A percentile compares a stretch with the other conserved stretches of the same genome.
phyloP scores from a whole-genome alignment of 2,113 vertebrate species.

The Sylvicapra grimmia region DNA sequence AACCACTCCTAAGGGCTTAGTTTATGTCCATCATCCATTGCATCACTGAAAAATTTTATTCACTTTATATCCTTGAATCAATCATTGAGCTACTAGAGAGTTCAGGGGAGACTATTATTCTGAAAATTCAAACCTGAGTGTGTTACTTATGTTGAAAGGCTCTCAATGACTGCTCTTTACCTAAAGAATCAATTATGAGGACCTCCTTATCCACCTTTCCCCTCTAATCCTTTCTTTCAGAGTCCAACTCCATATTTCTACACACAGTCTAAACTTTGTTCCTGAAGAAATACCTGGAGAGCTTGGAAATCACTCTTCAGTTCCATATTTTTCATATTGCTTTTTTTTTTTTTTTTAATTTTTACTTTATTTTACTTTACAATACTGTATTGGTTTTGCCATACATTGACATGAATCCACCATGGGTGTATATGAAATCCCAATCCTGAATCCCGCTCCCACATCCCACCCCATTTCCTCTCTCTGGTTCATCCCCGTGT shows the following conservation, averaged over 20 bases:
- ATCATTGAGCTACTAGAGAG: background rate
- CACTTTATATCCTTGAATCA: background rate
- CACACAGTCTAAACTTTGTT: background rate
- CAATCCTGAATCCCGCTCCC: too few relatives aligned
- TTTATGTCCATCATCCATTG: background rate
- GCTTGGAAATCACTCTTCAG: background rate
- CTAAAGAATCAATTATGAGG: background rate
- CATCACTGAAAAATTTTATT: background rate
- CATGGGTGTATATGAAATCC: too few relatives aligned
- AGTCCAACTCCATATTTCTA: background rate
- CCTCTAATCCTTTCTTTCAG: background rate
- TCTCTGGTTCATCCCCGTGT: too few relatives aligned
- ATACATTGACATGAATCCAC: too few relatives aligned
- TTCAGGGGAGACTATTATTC: background rate
- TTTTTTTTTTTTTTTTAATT: too few relatives aligned
- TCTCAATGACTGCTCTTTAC: background rate
- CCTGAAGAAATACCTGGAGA: background rate
- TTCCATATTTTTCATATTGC: background rate
- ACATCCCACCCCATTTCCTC: too few relatives aligned
- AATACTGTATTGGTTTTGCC: too few relatives aligned
- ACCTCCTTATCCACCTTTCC: background rate
- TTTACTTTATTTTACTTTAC: too few relatives aligned
- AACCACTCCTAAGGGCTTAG: background rate
- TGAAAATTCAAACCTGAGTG: background rate
- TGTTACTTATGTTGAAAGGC: background rate